Evolutionary conservation across 2,797 vertebrate genomes (phyloP), one percentile per base, ranked within the genome.

Genomic region (Girardinus metallicus): DNA sequence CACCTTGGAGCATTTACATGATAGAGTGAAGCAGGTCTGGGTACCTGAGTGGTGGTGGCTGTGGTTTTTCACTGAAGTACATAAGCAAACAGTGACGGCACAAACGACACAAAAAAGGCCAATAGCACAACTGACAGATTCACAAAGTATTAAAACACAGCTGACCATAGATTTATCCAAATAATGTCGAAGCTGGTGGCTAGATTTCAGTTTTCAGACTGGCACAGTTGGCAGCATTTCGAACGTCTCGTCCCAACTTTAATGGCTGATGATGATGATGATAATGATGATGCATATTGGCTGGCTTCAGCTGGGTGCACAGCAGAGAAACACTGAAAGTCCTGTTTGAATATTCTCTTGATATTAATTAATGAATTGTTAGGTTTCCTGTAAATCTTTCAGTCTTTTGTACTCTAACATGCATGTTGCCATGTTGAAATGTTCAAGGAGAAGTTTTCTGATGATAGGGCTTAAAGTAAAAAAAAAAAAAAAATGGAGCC

Each of bases 211-310:
- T 87, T n/a, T 83, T 91, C 87, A 89, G 88, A 91, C 89, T 89
- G 90, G 92, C 92, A 91, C 86, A 81, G 74, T 89, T 88, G 91
- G 91, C 93, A 92, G 85, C 85, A 83, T 83, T 90, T 88, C 83
- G 85, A 92, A 90, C 76, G 80, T 86, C 73, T 79, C 26, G n/a
- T 83, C 86, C 86, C 53, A 31, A 84, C 84, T 86, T 78, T 71
- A 49, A 82, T 79, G 88, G 81, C 85, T 82, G 86, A 86, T 85
- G 68, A 71, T 44, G 36, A 71, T 66, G 83, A 85, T 82, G 84
- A 86, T 85, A 34, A 66, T 66, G 29, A 64, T 68, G 83, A 85
- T 82, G 84, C 75, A 34, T 3, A 74, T 47, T 70, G 74, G 87
- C 83, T 86, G 79, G 82, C 85, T 76, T 79, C 82, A 76, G 80